phyloP scores from a whole-genome alignment of 1,140 invertebrate species.

The Pomacea maculata region DNA sequence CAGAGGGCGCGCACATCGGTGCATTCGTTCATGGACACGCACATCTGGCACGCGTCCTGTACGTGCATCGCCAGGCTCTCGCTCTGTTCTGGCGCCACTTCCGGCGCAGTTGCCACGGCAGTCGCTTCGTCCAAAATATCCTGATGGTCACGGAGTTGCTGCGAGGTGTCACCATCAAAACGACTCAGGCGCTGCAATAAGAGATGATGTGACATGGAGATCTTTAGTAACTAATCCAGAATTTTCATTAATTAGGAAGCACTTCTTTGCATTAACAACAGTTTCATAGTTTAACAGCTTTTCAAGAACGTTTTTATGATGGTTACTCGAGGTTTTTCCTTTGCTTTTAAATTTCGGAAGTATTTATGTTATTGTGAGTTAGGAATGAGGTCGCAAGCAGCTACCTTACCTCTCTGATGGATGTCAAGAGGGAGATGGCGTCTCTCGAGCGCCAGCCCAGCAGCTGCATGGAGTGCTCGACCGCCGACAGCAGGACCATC shows the following conservation, averaged over 20 bases:
- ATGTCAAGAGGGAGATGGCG: background rate
- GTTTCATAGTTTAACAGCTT: too few species aligned
- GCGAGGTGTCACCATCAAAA: background rate
- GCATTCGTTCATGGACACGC: background rate
- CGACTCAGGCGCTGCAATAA: background rate
- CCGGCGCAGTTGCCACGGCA: background rate
- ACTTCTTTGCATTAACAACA: too few species aligned
- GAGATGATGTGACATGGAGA: background rate
- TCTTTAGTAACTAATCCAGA: too few species aligned
- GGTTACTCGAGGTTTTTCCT: too few species aligned
- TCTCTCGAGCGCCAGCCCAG: background rate
- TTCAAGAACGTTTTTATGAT: too few species aligned
- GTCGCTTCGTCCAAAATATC: background rate
- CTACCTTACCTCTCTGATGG: background rate
- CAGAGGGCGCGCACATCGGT: background rate
- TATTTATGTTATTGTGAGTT: too few species aligned
- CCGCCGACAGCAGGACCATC: slow-evolving; percentile 1
- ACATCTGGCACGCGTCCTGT: background rate
- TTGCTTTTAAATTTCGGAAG: too few species aligned
- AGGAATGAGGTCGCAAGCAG: too few species aligned
- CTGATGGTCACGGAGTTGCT: background rate
- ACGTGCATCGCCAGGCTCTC: background rate
- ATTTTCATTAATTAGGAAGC: too few species aligned
- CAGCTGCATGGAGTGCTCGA: background rate
- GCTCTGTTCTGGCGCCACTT: background rate